A percentile compares a stretch with the other conserved stretches of the same genome.
Evolutionary conservation across 2,888 invertebrate species (phyloP).

Genomic region (Asteroscopus sphinx): DNA sequence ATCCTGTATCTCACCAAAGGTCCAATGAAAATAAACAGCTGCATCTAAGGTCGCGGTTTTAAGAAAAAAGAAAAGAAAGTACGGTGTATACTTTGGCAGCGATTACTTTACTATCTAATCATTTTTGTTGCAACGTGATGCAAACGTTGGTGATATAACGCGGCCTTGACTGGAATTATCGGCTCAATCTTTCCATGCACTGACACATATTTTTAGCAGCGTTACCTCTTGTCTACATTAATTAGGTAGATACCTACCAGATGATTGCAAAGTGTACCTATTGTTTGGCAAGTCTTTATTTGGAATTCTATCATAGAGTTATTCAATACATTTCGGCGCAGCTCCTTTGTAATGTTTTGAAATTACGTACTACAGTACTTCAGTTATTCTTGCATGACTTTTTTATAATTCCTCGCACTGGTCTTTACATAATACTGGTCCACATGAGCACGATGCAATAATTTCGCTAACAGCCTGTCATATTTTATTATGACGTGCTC

Average conservation of each 20-base stretch:
- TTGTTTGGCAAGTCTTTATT: background rate
- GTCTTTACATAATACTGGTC: slow-evolving; percentile 16
- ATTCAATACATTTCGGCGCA: background rate
- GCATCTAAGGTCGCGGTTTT: slow-evolving; percentile 6
- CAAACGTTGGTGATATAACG: slow-evolving; percentile 69
- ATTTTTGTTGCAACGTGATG: slow-evolving; percentile 68
- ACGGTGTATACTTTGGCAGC: slow-evolving; percentile 44
- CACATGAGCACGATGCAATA: slow-evolving; percentile 38
- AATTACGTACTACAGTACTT: too few species aligned
- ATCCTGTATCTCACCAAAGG: too few species aligned
- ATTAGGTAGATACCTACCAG: slow-evolving; percentile 7
- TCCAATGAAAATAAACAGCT: too few species aligned
- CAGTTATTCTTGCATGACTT: background rate
- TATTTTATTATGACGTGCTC: slow-evolving; percentile 28
- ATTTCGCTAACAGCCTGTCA: slow-evolving; percentile 37
- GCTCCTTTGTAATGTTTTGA: background rate
- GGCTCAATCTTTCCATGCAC: slow-evolving; percentile 68
- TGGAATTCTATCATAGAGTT: background rate
- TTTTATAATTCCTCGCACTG: slow-evolving; percentile 8
- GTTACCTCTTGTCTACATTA: slow-evolving; percentile 11
- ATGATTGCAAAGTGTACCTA: slow-evolving; percentile 1
- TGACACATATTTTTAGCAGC: slow-evolving; percentile 69
- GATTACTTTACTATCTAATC: slow-evolving; percentile 80
- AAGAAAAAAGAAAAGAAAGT: slow-evolving; percentile 50
- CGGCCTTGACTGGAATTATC: slow-evolving; percentile 82